A percentile compares a stretch with the other conserved stretches of the same genome.
These are phyloP conservation scores for Gymnothorax reevesii DNA, from an alignment of 2,797 vertebrate genomes.

Conservation along the genomic window DNA sequence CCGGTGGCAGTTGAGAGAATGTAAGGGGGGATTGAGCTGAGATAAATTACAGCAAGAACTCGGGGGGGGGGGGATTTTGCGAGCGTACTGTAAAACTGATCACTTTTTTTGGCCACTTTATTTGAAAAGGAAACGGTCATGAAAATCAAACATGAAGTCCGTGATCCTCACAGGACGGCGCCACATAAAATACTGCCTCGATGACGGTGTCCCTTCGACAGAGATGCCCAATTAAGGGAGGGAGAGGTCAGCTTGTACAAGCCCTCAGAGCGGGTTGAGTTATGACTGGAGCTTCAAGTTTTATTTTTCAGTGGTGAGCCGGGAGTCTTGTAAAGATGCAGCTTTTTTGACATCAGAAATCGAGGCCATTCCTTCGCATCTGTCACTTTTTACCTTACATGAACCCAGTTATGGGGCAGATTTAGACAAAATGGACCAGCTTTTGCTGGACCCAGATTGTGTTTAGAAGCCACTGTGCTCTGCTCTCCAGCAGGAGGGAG, in stretches of 20 bases:
- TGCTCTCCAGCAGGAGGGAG: background rate
- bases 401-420: background rate
- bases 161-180: constrained; percentile 26
- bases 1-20: constrained; percentile 24
- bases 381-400: background rate
- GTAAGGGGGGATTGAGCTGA: constrained; percentile 26
- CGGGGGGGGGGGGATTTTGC: constrained; percentile 46
- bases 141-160: constrained; percentile 57
- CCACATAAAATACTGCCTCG: constrained; percentile 58
- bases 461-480: background rate
- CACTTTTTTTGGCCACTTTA: constrained; percentile 33
- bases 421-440: background rate
- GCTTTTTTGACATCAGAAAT: constrained; percentile 51
- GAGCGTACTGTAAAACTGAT: constrained; percentile 57
- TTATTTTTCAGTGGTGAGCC: constrained; percentile 66
- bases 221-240: constrained; percentile 65
- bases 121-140: constrained; percentile 59
- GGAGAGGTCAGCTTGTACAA: constrained; percentile 59
- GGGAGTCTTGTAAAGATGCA: constrained; percentile 54
- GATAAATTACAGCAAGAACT: constrained; percentile 31
- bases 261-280: constrained; percentile 59
- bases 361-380: background rate
- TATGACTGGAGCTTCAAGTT: constrained; percentile 55
- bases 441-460: background rate
- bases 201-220: constrained; percentile 61